Percentiles rank a stretch among this genome's conserved stretches.
These are phyloP conservation scores for Dicentrarchus labrax DNA, from an alignment of 2,113 vertebrate genomes.

Conservation along the genomic window DNA sequence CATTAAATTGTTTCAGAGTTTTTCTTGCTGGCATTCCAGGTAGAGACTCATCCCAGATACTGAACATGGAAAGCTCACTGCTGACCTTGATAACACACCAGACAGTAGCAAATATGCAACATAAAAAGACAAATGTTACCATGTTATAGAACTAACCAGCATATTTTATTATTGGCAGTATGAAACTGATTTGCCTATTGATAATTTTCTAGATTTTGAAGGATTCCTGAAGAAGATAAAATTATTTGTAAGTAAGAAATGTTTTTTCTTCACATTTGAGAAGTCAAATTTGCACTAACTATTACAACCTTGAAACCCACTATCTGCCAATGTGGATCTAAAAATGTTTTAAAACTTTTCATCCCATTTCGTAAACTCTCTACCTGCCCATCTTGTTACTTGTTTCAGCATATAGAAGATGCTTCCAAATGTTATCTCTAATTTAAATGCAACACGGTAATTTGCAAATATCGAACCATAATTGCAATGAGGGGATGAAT, in stretches of 20 bases:
- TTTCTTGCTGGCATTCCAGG: conserved; percentile 40
- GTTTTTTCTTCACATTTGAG: not conserved
- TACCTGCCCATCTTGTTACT: not conserved
- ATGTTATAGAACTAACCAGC: not conserved
- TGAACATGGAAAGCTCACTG: conserved; percentile 11
- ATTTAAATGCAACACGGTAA: not conserved
- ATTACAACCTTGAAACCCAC: not conserved
- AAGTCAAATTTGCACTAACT: not conserved
- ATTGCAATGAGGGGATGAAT: not conserved
- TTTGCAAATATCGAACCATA: not conserved
- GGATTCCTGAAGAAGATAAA: not conserved
- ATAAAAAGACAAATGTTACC: not conserved
- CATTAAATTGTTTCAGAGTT: conserved; percentile 47
- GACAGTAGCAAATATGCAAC: conserved; percentile 27
- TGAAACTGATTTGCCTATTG: not conserved
- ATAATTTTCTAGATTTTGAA: not conserved
- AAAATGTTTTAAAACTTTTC: not conserved
- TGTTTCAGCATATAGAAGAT: not conserved
- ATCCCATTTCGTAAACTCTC: not conserved
- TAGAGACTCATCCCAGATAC: conserved; percentile 28
- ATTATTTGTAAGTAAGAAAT: not conserved
- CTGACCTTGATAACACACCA: conserved; percentile 22
- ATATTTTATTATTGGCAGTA: not conserved
- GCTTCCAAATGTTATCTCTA: not conserved
- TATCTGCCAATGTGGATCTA: not conserved